A percentile compares a stretch with the other conserved stretches of the same genome.
Evolutionary conservation across 2,888 invertebrate species (phyloP).

Genomic region (Campaea margaritaria): DNA sequence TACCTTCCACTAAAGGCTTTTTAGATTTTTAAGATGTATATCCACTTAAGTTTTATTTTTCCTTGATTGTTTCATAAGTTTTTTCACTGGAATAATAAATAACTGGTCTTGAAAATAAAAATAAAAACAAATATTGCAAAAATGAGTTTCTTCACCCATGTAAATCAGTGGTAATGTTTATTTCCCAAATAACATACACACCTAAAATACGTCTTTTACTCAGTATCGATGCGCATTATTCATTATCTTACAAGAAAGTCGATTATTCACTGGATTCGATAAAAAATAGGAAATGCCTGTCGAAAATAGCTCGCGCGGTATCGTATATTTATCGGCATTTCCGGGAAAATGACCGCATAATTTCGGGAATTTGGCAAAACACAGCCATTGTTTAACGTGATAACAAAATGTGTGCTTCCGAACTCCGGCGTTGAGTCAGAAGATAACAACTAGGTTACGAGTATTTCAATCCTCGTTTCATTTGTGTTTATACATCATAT

Average conservation of each 20-base stretch:
- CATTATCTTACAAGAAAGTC: conserved; percentile 26
- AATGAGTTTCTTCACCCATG: too few relatives aligned
- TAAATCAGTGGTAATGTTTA: too few relatives aligned
- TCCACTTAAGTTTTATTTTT: too few relatives aligned
- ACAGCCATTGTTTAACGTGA: neutral
- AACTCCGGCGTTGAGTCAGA: conserved; percentile 1
- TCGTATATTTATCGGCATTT: conserved; percentile 33
- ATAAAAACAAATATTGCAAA: too few relatives aligned
- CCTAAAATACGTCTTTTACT: neutral
- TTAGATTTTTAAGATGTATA: too few relatives aligned
- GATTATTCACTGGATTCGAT: conserved; percentile 25
- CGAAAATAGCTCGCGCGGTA: conserved; percentile 26
- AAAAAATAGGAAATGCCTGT: conserved; percentile 42
- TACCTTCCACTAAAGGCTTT: too few relatives aligned
- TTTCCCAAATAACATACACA: too few relatives aligned
- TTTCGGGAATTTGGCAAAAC: conserved; percentile 25
- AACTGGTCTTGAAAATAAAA: too few relatives aligned
- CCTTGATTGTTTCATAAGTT: too few relatives aligned
- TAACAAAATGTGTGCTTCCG: conserved; percentile 1
- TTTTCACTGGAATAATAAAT: too few relatives aligned
- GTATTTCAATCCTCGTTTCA: neutral
- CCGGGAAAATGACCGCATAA: conserved; percentile 33
- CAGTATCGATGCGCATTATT: conserved; percentile 38
- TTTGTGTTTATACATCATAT: neutral
- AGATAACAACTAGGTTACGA: neutral